Conservation (phyloP, 2,113 vertebrate species). For the Orcinus orca region DNA sequence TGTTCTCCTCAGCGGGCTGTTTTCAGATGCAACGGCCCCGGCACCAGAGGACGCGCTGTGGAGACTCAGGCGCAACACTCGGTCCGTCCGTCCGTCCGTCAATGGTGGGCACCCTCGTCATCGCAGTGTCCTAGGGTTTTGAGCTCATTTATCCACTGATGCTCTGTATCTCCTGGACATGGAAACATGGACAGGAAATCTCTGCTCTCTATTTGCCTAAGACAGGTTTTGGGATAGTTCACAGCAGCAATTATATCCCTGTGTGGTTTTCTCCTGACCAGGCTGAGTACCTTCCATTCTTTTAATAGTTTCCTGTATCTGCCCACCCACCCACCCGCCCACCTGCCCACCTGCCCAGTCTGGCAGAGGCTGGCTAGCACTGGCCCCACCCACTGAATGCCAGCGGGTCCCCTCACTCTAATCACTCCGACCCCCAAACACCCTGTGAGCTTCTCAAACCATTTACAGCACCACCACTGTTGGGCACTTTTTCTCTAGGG, state of each 20-base stretch:
- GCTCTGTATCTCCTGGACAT: background rate
- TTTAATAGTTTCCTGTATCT: background rate
- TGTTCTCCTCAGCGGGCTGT: accelerated
- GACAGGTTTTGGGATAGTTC: background rate
- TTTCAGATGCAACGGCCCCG: accelerated
- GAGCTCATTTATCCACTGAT: background rate
- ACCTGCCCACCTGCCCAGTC: background rate
- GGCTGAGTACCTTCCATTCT: background rate
- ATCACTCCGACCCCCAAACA: too few species aligned
- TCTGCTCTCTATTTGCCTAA: background rate
- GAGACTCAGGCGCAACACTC: accelerated
- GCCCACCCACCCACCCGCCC: accelerated
- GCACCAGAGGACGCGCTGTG: accelerated
- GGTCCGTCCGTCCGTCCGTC: accelerated
- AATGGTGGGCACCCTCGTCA: accelerated
- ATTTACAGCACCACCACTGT: accelerated
- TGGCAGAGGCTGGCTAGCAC: too few species aligned
- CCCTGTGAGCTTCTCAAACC: background rate
- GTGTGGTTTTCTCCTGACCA: background rate
- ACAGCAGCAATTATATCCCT: background rate
- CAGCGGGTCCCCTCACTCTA: background rate
- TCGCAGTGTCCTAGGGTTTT: too few species aligned
- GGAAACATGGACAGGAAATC: background rate
- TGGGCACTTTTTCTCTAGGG: background rate
- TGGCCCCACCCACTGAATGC: accelerated